A percentile compares a stretch with the other conserved stretches of the same genome.
phyloP scores from a whole-genome alignment of 2,113 vertebrate genomes.

The Bambusicola thoracicus region DNA sequence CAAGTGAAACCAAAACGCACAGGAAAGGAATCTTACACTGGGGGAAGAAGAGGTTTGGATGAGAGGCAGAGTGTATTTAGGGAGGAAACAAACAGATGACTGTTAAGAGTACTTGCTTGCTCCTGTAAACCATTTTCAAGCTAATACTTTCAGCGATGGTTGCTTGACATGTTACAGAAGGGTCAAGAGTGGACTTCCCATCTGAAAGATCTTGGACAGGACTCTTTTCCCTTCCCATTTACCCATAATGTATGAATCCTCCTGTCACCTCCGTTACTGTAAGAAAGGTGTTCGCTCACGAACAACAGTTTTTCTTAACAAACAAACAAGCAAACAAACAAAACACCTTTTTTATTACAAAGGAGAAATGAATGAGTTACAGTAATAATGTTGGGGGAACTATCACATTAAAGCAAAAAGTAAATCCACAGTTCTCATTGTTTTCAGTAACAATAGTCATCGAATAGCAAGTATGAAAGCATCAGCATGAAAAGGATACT shows the following conservation, averaged over 20 bases:
- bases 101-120: neutral
- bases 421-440: neutral
- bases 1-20: neutral
- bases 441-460: neutral
- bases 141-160: neutral
- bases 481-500: neutral
- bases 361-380: neutral
- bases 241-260: neutral
- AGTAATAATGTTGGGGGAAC: neutral
- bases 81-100: neutral
- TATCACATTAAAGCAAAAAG: neutral
- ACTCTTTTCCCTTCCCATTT: neutral
- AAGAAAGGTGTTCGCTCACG: neutral
- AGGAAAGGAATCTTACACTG: neutral
- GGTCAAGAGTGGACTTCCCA: neutral
- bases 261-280: neutral
- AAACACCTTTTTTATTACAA: neutral
- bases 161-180: neutral
- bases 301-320: neutral
- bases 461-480: neutral
- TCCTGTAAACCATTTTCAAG: neutral
- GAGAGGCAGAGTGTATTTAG: neutral
- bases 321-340: too few relatives aligned
- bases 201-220: neutral
- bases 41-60: neutral